These are phyloP conservation scores for Idaea aversata DNA, from an alignment of 2,888 invertebrate species.

Conservation along the genomic window DNA sequence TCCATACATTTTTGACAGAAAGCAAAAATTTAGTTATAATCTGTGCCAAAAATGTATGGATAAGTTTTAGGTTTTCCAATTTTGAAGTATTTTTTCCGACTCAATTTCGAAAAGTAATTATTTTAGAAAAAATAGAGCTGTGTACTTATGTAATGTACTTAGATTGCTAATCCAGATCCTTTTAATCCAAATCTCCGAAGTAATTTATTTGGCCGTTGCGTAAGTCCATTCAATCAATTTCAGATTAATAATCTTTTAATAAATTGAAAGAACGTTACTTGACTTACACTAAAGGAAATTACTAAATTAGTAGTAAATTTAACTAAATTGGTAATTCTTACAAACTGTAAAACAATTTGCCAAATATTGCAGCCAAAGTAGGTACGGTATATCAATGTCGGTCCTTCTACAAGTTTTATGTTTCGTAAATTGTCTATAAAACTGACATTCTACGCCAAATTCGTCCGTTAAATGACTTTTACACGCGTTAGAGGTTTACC, in stretches of 20 bases:
- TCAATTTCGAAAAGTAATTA: too few species aligned
- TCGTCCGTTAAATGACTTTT: conserved; percentile 25
- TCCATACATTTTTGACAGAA: too few species aligned
- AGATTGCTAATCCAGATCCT: neutral
- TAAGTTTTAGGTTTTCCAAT: too few species aligned
- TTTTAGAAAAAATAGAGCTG: too few species aligned
- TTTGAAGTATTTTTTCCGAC: too few species aligned
- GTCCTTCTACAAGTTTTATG: conserved; percentile 13
- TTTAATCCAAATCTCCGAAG: neutral
- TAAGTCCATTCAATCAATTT: conserved; percentile 12
- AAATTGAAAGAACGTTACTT: conserved; percentile 19
- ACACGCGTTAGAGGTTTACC: conserved; percentile 28
- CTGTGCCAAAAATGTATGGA: too few species aligned
- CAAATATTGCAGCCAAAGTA: neutral
- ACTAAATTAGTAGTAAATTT: neutral
- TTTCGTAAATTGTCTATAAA: conserved; percentile 18
- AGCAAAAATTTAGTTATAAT: too few species aligned
- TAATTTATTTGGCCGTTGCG: neutral
- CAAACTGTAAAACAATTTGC: too few species aligned
- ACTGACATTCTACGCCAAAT: conserved; percentile 21
- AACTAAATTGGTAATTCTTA: neutral
- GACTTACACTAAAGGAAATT: conserved; percentile 8
- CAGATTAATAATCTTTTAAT: conserved; percentile 21
- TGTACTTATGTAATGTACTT: too few species aligned
- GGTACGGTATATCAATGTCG: too few species aligned